phyloP scores from a whole-genome alignment of 2,797 vertebrate genomes.

The Fundulus diaphanus region DNA sequence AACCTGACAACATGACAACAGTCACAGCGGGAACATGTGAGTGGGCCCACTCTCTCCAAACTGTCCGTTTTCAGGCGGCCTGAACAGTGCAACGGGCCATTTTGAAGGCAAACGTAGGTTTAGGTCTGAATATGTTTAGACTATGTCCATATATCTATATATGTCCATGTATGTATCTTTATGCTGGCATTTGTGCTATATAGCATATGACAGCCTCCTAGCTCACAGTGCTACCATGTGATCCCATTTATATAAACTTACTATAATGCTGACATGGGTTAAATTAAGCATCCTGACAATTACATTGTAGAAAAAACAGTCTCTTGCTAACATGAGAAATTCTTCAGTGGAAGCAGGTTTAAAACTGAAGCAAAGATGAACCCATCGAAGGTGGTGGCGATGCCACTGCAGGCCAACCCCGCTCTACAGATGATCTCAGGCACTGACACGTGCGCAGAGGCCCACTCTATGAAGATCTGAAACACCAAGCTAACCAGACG shows the following conservation, averaged over 20 bases:
- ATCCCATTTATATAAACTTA: background rate
- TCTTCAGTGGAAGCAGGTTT: background rate
- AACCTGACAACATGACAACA: constrained; percentile 42
- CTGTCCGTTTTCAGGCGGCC: constrained; percentile 56
- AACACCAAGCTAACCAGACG: constrained; percentile 62
- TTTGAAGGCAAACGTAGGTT: constrained; percentile 39
- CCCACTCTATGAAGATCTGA: constrained; percentile 59
- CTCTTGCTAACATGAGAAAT: too few species aligned
- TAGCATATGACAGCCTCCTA: background rate
- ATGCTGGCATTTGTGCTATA: background rate
- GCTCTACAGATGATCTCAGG: background rate
- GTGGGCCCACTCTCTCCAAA: constrained; percentile 19
- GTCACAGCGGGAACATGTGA: constrained; percentile 43
- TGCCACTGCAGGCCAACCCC: constrained; percentile 26
- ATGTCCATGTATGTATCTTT: background rate
- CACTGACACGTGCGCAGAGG: constrained; percentile 1
- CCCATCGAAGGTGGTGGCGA: constrained; percentile 26
- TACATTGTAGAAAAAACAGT: background rate
- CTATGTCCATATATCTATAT: background rate
- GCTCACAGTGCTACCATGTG: background rate
- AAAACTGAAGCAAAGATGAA: background rate
- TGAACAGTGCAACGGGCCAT: constrained; percentile 35
- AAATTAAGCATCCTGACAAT: background rate
- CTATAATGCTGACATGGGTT: too few species aligned
- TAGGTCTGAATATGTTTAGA: background rate